These are phyloP conservation scores for Idaea biselata DNA, from an alignment of 2,888 invertebrate genomes.

Conservation along the genomic window DNA sequence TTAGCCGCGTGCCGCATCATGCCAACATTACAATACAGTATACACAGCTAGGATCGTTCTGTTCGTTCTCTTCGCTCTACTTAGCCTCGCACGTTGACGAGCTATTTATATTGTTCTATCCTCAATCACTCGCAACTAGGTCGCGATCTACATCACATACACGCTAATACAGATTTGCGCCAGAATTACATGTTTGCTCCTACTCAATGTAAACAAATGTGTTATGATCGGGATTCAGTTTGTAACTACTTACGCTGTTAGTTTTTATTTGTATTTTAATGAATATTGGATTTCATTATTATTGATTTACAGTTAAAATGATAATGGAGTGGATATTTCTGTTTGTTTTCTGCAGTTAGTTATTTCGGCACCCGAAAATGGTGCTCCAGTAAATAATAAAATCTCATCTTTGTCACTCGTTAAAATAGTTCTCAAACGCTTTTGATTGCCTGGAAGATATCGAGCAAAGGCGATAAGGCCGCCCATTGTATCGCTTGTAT, in stretches of 20 bases:
- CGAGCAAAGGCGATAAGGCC: too few relatives aligned
- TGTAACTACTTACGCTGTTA: conserved; percentile 19
- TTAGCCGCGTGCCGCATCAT: conserved; percentile 76
- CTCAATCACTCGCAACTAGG: conserved; percentile 78
- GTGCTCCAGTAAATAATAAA: too few relatives aligned
- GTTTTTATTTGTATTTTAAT: neutral
- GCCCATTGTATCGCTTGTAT: too few relatives aligned
- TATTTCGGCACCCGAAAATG: too few relatives aligned
- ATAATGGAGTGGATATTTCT: too few relatives aligned
- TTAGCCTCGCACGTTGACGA: conserved; percentile 57
- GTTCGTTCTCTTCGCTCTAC: conserved; percentile 36
- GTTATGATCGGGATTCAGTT: conserved; percentile 35
- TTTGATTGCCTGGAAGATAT: too few relatives aligned
- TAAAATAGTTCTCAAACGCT: too few relatives aligned
- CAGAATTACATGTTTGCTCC: conserved; percentile 40
- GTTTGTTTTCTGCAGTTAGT: too few relatives aligned
- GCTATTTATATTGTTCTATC: conserved; percentile 80
- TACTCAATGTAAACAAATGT: conserved; percentile 52
- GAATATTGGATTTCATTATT: too few relatives aligned
- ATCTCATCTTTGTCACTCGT: too few relatives aligned
- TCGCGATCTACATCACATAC: conserved; percentile 72
- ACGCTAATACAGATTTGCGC: conserved; percentile 58
- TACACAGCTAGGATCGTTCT: conserved; percentile 17
- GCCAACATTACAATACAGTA: conserved; percentile 61
- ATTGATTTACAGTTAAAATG: too few relatives aligned